phyloP scores from a whole-genome alignment of 1,140 invertebrate species.

The Parasteatoda tepidariorum region DNA sequence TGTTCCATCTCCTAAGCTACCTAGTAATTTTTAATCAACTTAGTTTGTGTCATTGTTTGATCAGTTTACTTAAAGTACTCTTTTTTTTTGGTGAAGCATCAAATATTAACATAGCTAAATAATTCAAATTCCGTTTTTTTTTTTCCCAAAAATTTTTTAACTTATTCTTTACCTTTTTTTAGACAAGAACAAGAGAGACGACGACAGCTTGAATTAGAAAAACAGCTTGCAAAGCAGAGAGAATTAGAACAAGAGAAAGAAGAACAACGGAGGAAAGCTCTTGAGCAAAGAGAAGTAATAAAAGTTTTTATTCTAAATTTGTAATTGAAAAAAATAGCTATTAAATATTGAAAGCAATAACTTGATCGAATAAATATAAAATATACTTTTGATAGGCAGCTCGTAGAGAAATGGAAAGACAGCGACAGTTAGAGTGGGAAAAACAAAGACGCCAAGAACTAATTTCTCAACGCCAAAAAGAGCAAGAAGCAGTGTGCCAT shows the following conservation, averaged over 20 bases:
- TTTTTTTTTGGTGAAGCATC: no score
- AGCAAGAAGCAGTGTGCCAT: conserved; percentile 88
- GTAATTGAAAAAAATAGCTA: no score
- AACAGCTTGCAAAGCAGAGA: conserved; percentile 84
- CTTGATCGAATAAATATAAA: no score
- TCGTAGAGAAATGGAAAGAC: conserved; percentile 91
- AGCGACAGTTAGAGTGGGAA: conserved; percentile 96
- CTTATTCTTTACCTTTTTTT: conserved; percentile 7
- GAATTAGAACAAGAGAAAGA: conserved; percentile 78
- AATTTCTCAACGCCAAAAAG: conserved; percentile 84
- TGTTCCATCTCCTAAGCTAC: no score
- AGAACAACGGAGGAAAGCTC: conserved; percentile 70
- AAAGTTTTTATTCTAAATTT: conserved; percentile 10
- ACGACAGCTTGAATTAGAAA: conserved; percentile 73
- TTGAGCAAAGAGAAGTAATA: conserved; percentile 79
- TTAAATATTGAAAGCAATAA: no score
- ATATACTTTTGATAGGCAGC: conserved; percentile 67
- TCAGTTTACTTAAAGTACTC: no score
- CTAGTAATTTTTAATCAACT: no score
- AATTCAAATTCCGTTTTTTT: no score
- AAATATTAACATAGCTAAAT: no score
- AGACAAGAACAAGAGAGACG: conserved; percentile 75
- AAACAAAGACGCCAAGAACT: conserved; percentile 89
- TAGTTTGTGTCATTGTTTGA: no score
- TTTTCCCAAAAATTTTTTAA: no score